A percentile compares a stretch with the other conserved stretches of the same genome.
Evolutionary conservation across 1,140 invertebrate genomes (phyloP).

Genomic region (Maniola jurtina): DNA sequence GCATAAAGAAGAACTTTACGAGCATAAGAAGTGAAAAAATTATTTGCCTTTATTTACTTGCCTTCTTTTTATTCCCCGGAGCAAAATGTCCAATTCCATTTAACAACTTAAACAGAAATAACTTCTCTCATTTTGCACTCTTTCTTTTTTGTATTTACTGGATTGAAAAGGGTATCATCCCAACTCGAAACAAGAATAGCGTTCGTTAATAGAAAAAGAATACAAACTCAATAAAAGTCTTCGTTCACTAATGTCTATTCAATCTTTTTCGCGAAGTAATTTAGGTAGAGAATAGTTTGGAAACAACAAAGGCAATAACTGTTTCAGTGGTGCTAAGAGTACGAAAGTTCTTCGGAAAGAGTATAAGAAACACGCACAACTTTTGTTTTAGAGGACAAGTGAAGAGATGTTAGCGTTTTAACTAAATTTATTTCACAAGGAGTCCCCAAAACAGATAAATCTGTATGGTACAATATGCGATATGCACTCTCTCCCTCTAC

Average conservation of each 20-base stretch:
- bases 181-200: constrained; percentile 1
- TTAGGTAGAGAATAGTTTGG: constrained; percentile 18
- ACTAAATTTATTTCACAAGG: too few relatives aligned
- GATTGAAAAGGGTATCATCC: constrained; percentile 32
- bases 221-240: constrained; percentile 34
- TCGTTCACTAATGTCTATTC: constrained; percentile 15
- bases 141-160: constrained; percentile 8
- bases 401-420: constrained; percentile 19
- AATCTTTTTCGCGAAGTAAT: constrained; percentile 26
- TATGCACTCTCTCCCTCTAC: too few relatives aligned
- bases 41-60: too few relatives aligned
- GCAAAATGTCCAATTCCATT: background rate
- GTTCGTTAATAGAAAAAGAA: constrained; percentile 21
- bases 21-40: background rate
- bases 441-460: too few relatives aligned
- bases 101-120: background rate
- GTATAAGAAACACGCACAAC: constrained; percentile 44
- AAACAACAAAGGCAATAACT: constrained; percentile 43
- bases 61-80: too few relatives aligned
- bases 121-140: background rate
- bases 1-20: too few relatives aligned
- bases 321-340: constrained; percentile 40
- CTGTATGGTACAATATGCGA: too few relatives aligned
- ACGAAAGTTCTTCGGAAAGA: constrained; percentile 41
- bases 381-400: constrained; percentile 32